Conservation (phyloP, 2,797 vertebrate species). For the Trematocara caparti region DNA sequence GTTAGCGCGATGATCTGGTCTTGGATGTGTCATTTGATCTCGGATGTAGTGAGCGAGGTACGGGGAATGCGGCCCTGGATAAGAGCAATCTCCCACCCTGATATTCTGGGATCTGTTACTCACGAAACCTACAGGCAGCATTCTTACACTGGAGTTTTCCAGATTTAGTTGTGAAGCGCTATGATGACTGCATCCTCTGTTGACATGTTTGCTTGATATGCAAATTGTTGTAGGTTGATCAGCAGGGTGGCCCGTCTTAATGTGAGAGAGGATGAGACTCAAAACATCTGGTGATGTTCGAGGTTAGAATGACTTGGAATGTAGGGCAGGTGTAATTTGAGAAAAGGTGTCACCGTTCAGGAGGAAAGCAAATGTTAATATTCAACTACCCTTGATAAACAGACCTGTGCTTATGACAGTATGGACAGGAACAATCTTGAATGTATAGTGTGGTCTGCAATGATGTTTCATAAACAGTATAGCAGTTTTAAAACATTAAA, state of each 20-base stretch:
- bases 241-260: neutral
- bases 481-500: neutral
- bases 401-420: neutral
- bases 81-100: neutral
- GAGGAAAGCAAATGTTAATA: neutral
- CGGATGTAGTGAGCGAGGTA: too few species aligned
- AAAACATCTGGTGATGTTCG: neutral
- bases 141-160: neutral
- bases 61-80: too few species aligned
- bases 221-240: neutral
- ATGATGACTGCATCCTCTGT: neutral
- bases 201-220: neutral
- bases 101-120: neutral
- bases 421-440: neutral
- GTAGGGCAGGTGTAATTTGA: neutral
- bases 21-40: too few species aligned
- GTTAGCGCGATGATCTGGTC: too few species aligned
- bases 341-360: neutral
- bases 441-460: neutral
- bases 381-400: neutral
- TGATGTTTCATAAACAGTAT: neutral
- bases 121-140: neutral
- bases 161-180: neutral
- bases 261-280: neutral
- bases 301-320: neutral